These are phyloP conservation scores for Halcyon badia DNA, from an alignment of 2,797 vertebrate genomes.

Conservation along the genomic window DNA sequence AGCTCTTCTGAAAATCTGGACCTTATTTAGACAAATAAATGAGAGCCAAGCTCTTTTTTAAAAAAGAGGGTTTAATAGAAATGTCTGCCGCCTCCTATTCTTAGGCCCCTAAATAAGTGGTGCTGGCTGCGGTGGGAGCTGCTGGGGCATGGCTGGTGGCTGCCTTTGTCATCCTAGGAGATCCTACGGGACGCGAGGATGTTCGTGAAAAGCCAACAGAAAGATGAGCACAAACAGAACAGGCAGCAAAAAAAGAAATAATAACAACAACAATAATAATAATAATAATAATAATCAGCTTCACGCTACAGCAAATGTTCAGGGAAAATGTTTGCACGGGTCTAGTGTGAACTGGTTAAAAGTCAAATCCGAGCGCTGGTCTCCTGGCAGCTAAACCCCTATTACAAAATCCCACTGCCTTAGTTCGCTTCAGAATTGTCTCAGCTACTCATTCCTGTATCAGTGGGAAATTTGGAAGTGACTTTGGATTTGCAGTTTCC, in stretches of 20 bases:
- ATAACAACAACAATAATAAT: not conserved
- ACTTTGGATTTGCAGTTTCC: conserved; percentile 36
- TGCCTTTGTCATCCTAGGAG: conserved; percentile 41
- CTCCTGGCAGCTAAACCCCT: conserved; percentile 42
- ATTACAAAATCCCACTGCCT: conserved; percentile 47
- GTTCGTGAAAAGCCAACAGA: not conserved
- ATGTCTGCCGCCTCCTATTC: conserved; percentile 69
- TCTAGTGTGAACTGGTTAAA: conserved; percentile 59
- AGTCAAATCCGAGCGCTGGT: conserved; percentile 3
- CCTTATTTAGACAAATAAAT: conserved; percentile 57
- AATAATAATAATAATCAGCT: not conserved
- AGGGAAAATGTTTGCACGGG: conserved; percentile 39
- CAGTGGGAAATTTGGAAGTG: conserved; percentile 66
- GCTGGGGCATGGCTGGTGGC: conserved; percentile 46
- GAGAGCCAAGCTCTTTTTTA: conserved; percentile 60
- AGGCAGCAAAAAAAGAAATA: not conserved
- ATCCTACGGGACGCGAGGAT: not conserved
- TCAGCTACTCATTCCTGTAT: conserved; percentile 63
- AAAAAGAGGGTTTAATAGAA: conserved; percentile 62
- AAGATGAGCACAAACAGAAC: not conserved
- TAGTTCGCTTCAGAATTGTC: conserved; percentile 36
- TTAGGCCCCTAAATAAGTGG: conserved; percentile 62
- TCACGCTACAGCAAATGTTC: not conserved
- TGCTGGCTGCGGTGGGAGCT: conserved; percentile 48
- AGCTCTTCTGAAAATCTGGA: conserved; percentile 71